Evolutionary conservation across 2,113 vertebrate species (phyloP), one percentile per base, ranked within the genome.

Genomic region (Aptenodytes patagonicus): DNA sequence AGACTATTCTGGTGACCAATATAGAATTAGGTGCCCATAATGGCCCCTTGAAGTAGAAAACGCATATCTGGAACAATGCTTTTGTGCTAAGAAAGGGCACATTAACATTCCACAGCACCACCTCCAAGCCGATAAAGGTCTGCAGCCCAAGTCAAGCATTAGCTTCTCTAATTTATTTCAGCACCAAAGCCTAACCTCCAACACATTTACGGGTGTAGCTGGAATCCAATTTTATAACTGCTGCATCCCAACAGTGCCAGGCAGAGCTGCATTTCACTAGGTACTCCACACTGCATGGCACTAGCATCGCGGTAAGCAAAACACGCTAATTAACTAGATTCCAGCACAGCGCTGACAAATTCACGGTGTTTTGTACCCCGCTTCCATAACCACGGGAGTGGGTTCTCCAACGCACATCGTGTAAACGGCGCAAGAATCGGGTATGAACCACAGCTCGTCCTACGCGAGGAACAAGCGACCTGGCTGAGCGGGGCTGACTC

Each of bases 1-100:
- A 93, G 87, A 89, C 40, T 93, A 72, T 94, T 95, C 92, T 57
- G 94, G 94, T 96, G 95, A 97, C 95, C 95, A 93, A 72, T n/a
- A 91, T 38, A 62, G 84, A 89, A 82, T 92, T 58, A 97, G 95
- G 55, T 88, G 71, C 64, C 47, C n/a, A 2, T 52, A 95, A 96
- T 14, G 47, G 83, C 62, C 85, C 61, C 70, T 20, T 42, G 62
- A 69, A 83, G 90, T 36, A 1, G 22, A 38, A 96, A 87, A 55
- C 0, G 0, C 34, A 7, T 68, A 47, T 18, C 82, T 51, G 55
- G 84, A 95, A 89, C 89, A 88, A 61, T n/a, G 82, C 58, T 93
- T 94, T 92, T 80, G 90, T 89, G 79, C 82, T 77, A 77, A 93
- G 66, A 77, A 91, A 91, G 55, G 77, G 52, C 69, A 66, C 69